These are phyloP conservation scores for Myrmecobius fasciatus DNA, from an alignment of 2,113 vertebrate genomes.

Conservation along the genomic window DNA sequence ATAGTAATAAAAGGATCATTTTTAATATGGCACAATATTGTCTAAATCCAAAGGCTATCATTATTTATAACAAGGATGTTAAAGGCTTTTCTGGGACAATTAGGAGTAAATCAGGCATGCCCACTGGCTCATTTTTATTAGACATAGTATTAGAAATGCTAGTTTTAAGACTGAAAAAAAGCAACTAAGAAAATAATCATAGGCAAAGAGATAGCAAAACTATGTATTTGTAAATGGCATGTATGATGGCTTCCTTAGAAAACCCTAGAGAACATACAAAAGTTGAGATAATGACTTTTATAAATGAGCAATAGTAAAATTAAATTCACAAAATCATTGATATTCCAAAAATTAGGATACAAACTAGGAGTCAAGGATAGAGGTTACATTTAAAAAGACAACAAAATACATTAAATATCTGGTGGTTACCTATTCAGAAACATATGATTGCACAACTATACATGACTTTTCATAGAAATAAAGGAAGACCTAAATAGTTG, in stretches of 20 bases:
- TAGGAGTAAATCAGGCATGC: neutral
- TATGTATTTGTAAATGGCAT: neutral
- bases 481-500: neutral
- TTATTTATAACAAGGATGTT: neutral
- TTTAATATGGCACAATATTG: neutral
- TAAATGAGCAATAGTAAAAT: neutral
- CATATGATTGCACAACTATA: neutral
- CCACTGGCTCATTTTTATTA: neutral
- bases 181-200: neutral
- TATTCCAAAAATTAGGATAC: neutral
- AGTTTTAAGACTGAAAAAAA: neutral
- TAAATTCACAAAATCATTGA: neutral
- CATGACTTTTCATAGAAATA: neutral
- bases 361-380: neutral
- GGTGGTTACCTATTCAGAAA: neutral
- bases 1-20: neutral
- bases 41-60: neutral
- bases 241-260: neutral
- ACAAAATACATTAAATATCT: neutral
- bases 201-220: neutral
- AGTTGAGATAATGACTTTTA: neutral
- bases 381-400: neutral
- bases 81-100: neutral
- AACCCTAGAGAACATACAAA: neutral
- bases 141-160: neutral